phyloP scores from a whole-genome alignment of 2,113 vertebrate genomes.

The Ictalurus furcatus region DNA sequence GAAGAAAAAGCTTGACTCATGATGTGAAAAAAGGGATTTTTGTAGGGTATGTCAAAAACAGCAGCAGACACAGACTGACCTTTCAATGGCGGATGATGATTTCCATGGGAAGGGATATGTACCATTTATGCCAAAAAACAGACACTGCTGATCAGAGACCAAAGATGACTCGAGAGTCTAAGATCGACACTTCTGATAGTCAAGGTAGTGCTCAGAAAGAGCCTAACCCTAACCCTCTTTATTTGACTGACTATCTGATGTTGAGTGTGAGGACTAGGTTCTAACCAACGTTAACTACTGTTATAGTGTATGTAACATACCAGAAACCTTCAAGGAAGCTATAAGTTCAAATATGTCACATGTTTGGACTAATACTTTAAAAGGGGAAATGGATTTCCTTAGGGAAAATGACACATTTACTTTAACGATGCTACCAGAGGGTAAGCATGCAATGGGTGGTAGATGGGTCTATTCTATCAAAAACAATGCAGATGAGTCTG shows the following conservation, averaged over 20 bases:
- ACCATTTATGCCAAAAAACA: too few species aligned
- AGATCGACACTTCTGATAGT: background rate
- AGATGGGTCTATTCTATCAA: slow-evolving; percentile 32
- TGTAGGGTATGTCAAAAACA: slow-evolving; percentile 37
- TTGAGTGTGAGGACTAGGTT: background rate
- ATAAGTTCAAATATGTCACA: background rate
- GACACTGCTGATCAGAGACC: too few species aligned
- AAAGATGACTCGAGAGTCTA: too few species aligned
- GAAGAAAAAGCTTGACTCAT: background rate
- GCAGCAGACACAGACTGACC: background rate
- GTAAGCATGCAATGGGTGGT: background rate
- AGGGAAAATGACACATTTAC: slow-evolving; percentile 5
- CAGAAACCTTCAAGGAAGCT: background rate
- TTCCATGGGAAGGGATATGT: too few species aligned
- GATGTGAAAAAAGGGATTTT: background rate
- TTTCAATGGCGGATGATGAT: too few species aligned
- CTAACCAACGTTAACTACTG: slow-evolving; percentile 12
- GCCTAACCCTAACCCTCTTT: background rate
- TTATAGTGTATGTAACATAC: background rate
- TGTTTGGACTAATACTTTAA: background rate
- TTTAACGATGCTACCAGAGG: background rate
- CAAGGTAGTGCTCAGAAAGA: background rate
- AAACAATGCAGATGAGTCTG: slow-evolving; percentile 6
- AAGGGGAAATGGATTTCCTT: slow-evolving; percentile 17
- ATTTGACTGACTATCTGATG: background rate